Evolutionary conservation across 2,797 vertebrate species (phyloP).

Genomic region (Alosa sapidissima): DNA sequence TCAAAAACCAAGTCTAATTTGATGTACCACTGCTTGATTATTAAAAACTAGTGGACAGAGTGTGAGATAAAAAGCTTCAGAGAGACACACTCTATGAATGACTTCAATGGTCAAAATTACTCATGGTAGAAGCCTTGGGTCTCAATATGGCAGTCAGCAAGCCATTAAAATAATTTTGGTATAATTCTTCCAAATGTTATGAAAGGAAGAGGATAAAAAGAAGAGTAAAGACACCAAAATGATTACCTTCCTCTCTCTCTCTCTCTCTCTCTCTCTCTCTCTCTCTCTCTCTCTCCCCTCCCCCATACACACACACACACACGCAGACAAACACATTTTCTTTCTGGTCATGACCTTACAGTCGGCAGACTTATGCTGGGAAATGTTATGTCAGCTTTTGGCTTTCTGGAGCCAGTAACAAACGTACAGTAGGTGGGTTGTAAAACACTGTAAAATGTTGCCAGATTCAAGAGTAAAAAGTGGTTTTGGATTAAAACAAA

Average conservation of each 20-base stretch:
- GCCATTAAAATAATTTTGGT: neutral
- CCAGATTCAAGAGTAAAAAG: neutral
- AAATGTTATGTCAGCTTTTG: slow-evolving; percentile 7
- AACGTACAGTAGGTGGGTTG: neutral
- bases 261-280: neutral
- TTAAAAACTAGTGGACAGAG: neutral
- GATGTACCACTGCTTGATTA: neutral
- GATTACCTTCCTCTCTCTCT: neutral
- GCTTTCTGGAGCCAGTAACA: neutral
- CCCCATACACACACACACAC: neutral
- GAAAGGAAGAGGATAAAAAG: neutral
- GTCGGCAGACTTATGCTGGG: neutral
- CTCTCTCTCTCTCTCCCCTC: neutral
- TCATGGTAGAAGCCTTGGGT: neutral
- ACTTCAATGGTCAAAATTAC: neutral
- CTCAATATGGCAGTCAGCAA: neutral
- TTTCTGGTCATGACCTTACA: neutral
- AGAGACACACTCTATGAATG: neutral
- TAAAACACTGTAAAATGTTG: neutral
- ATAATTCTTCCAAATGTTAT: neutral
- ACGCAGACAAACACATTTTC: neutral
- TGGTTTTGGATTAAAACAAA: neutral
- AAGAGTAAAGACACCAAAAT: neutral
- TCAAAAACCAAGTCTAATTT: neutral
- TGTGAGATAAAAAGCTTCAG: neutral